Evolutionary conservation across 2,888 invertebrate species (phyloP).

Genomic region (Rhamnusium bicolor): DNA sequence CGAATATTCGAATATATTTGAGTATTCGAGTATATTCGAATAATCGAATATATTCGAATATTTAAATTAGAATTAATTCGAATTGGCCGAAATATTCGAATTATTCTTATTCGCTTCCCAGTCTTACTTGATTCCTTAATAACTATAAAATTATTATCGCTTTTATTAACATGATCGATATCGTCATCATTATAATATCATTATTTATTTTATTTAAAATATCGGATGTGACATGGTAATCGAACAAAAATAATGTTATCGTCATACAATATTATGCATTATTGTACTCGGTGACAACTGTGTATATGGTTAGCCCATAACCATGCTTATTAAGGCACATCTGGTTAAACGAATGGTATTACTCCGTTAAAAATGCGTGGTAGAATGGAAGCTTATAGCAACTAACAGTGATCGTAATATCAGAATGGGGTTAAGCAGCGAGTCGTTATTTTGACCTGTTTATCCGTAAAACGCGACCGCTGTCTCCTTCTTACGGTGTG

Average conservation of each 20-base stretch:
- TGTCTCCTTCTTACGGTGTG: constrained; percentile 46
- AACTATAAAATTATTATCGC: too few species aligned
- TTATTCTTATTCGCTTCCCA: too few species aligned
- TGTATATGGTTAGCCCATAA: background rate
- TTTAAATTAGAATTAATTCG: too few species aligned
- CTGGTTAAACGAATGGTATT: background rate
- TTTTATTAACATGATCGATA: too few species aligned
- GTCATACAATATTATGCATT: background rate
- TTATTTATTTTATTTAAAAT: too few species aligned
- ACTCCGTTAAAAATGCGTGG: background rate
- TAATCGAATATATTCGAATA: too few species aligned
- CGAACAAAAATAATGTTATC: background rate
- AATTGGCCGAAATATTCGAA: too few species aligned
- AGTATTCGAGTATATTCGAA: too few species aligned
- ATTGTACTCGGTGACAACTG: background rate
- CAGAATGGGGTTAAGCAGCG: constrained; percentile 33
- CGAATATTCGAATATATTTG: too few species aligned
- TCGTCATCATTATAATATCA: too few species aligned
- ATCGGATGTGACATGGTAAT: background rate
- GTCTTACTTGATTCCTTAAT: too few species aligned
- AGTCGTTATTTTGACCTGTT: constrained; percentile 51
- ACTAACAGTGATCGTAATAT: constrained; percentile 40
- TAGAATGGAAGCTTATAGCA: constrained; percentile 11
- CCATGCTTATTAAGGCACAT: background rate
- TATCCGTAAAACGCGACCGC: constrained; percentile 59